phyloP scores from a whole-genome alignment of 2,113 vertebrate genomes.

The Osmerus mordax region DNA sequence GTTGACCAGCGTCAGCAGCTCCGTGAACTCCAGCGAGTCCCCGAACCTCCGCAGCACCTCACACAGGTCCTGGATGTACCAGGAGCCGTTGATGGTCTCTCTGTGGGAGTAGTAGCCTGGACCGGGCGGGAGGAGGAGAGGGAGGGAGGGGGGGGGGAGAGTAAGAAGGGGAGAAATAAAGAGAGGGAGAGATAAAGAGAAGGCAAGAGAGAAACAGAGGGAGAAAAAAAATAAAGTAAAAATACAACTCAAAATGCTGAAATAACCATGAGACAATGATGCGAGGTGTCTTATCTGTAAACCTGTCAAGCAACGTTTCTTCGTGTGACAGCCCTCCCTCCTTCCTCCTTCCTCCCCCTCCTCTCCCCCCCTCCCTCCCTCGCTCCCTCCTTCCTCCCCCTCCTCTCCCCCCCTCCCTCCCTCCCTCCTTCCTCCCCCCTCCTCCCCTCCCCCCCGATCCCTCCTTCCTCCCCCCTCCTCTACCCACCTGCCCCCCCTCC shows the following conservation, averaged over 20 bases:
- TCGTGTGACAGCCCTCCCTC: too few species aligned
- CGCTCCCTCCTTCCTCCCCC: too few species aligned
- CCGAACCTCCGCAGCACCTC: slow-evolving; percentile 77
- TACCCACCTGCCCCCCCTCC: too few species aligned
- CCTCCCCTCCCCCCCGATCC: too few species aligned
- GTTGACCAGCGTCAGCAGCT: slow-evolving; percentile 91
- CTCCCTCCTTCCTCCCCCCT: too few species aligned
- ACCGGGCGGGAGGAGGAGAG: slow-evolving; percentile 11
- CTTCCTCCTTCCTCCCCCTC: too few species aligned
- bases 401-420: too few species aligned
- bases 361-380: too few species aligned
- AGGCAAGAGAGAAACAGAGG: neutral
- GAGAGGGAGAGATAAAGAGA: neutral
- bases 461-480: too few species aligned
- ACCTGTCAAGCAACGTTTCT: too few species aligned
- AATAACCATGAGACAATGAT: too few species aligned
- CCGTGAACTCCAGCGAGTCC: slow-evolving; percentile 83
- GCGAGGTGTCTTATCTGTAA: too few species aligned
- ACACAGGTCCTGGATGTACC: slow-evolving; percentile 95
- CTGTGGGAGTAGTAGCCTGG: slow-evolving; percentile 94
- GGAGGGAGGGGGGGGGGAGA: neutral
- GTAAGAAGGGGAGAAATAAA: neutral
- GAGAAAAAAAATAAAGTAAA: neutral
- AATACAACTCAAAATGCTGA: neutral
- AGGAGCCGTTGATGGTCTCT: slow-evolving; percentile 85